Conservation (phyloP, 1,140 invertebrate genomes). For the Drosophila ironensis region DNA sequence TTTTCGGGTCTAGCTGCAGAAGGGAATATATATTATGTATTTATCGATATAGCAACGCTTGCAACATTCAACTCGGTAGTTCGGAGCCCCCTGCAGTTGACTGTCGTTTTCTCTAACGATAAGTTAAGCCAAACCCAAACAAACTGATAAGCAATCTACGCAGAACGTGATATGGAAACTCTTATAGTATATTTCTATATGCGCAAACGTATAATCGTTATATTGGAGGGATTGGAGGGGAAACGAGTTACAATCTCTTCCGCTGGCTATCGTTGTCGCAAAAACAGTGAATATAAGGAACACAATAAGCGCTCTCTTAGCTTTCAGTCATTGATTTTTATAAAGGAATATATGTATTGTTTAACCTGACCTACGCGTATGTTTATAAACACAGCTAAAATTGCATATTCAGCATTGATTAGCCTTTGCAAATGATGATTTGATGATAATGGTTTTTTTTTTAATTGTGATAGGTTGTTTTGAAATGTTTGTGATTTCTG, state of each 20-base stretch:
- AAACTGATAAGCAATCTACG: slow-evolving; percentile 70
- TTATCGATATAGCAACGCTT: slow-evolving; percentile 17
- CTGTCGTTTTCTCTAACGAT: slow-evolving; percentile 29
- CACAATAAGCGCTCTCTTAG: neutral
- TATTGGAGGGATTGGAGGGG: neutral
- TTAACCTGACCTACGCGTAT: neutral
- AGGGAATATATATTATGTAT: neutral
- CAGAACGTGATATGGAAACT: slow-evolving; percentile 44
- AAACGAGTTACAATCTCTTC: neutral
- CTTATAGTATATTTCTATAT: neutral
- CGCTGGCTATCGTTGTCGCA: neutral
- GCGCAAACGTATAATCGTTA: too few species aligned
- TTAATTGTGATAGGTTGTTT: too few species aligned
- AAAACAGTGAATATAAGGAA: neutral
- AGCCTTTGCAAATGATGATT: neutral
- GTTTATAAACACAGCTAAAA: neutral
- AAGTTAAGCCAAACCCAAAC: slow-evolving; percentile 57
- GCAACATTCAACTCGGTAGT: slow-evolving; percentile 22
- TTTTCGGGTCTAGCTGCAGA: slow-evolving; percentile 6
- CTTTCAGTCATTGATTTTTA: neutral
- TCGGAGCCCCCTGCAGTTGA: slow-evolving; percentile 21
- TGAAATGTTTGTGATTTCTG: too few species aligned
- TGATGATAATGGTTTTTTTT: neutral
- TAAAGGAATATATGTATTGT: neutral
- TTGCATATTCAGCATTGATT: neutral